Conservation (phyloP, 2,888 invertebrate genomes). For the Clostera curtula region DNA sequence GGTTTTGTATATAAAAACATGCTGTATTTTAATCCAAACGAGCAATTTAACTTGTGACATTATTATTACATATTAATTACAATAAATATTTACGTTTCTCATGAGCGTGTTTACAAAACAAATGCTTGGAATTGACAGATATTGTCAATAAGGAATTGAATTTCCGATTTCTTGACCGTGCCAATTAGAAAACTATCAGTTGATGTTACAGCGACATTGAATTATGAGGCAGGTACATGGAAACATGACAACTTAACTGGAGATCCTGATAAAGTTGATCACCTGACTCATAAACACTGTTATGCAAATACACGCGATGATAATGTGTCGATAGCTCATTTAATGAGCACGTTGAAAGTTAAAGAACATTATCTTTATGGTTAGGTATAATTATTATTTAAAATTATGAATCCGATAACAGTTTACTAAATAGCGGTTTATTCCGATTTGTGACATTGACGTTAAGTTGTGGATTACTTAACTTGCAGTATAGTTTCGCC, state of each 20-base stretch:
- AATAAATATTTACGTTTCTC: constrained; percentile 56
- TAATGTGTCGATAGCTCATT: constrained; percentile 10
- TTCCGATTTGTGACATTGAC: no score
- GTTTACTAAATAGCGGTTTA: no score
- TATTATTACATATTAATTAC: constrained; percentile 45
- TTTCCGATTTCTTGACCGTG: constrained; percentile 35
- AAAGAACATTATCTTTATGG: constrained; percentile 14
- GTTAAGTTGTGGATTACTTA: no score
- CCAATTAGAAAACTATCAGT: constrained; percentile 19
- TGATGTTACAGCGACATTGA: constrained; percentile 19
- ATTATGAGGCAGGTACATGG: constrained; percentile 10
- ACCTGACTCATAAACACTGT: constrained; percentile 3
- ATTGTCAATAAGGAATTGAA: constrained; percentile 32
- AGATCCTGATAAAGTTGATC: neutral
- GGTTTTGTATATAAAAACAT: constrained; percentile 4
- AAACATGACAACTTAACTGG: neutral
- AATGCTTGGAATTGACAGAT: constrained; percentile 45
- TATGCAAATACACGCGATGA: neutral
- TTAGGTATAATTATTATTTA: constrained; percentile 7
- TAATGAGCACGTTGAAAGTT: constrained; percentile 17
- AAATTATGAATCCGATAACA: neutral
- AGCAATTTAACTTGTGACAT: constrained; percentile 33
- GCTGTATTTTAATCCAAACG: constrained; percentile 18
- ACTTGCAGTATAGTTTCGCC: no score
- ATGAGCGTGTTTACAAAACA: constrained; percentile 57